Base-by-base conservation (phyloP, 2,113 vertebrate genomes). In the Corythaixoides concolor region DNA sequence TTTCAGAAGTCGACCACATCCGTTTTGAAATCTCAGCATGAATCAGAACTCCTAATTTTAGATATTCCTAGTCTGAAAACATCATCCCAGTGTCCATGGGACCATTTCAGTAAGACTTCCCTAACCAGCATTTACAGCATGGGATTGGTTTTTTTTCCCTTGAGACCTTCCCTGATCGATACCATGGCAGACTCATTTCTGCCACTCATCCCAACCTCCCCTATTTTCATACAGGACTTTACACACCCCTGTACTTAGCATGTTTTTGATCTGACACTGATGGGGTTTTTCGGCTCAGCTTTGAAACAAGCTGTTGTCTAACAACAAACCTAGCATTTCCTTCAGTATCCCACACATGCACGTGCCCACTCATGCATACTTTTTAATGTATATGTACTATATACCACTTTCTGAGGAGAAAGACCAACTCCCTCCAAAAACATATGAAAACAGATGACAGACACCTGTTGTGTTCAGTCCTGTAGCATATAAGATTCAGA, bases 381-480 rank as follows among this genome's bases (percentile, higher is more conserved):
- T 76, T 90, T 88, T 64, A 41, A 69, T 58, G 41, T 6, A 41
- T 39, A 49, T 23, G 16, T 77, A 45, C 15, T 39, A 68, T 20
- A n/a, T 15, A 37, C 15, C 18, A 49, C 50, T 63, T 67, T 43
- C 33, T 5, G 69, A 19, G n/a, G 26, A 96, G 68, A 83, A 80
- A 80, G 63, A 7, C 32, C 43, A 79, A 37, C 32, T 91, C 41
- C 55, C 62, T 88, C 47, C 53, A 90, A 80, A 85, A 83, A 88
- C 66, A 35, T 7, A 86, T 13, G 45, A 79, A 89, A 88, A 85
- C 50, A 85, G 66, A 85, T 72, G 66, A 93, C 22, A 59, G 49
- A 68, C 63, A 96, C 82, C 75, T 95, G 95, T 94, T 90, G 73
- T 45, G 16, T 82, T 85, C 77, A 82, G 53, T 45, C 66, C 73